Conservation (phyloP, 1,140 invertebrate genomes). For the Papilio polytes region DNA sequence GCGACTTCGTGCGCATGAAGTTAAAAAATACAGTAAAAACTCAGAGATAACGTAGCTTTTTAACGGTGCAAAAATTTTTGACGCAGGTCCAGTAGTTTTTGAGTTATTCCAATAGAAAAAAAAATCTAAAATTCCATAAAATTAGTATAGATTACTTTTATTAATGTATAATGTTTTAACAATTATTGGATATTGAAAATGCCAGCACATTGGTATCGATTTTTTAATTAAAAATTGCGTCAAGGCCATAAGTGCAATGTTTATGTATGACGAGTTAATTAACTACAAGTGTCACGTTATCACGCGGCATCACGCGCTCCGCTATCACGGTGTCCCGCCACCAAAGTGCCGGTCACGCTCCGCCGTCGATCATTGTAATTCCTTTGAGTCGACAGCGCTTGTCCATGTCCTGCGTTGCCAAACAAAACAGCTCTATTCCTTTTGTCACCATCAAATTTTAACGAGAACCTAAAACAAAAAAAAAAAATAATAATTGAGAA, state of each 20-base stretch:
- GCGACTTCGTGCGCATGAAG: too few species aligned
- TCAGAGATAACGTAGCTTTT: too few species aligned
- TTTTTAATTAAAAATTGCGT: background rate
- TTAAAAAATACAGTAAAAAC: too few species aligned
- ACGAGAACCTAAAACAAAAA: background rate
- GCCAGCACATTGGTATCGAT: too few species aligned
- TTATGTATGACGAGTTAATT: background rate
- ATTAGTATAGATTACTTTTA: too few species aligned
- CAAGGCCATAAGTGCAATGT: background rate
- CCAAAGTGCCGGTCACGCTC: conserved; percentile 50
- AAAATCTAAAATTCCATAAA: too few species aligned
- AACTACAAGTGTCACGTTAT: background rate
- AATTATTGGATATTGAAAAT: too few species aligned
- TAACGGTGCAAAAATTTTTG: too few species aligned
- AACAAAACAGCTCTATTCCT: conserved; percentile 57
- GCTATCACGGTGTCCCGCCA: conserved; percentile 27
- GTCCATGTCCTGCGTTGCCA: conserved; percentile 61
- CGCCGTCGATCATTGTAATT: conserved; percentile 67
- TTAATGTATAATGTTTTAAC: too few species aligned
- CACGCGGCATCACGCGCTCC: conserved; percentile 11
- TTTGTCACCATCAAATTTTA: conserved; percentile 35
- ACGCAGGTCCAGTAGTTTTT: too few species aligned
- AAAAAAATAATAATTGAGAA: background rate
- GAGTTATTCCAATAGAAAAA: too few species aligned
- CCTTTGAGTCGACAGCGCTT: conserved; percentile 69